phyloP scores from a whole-genome alignment of 35 echinoderm and acorn worm genomes.

The Anneissia japonica region DNA sequence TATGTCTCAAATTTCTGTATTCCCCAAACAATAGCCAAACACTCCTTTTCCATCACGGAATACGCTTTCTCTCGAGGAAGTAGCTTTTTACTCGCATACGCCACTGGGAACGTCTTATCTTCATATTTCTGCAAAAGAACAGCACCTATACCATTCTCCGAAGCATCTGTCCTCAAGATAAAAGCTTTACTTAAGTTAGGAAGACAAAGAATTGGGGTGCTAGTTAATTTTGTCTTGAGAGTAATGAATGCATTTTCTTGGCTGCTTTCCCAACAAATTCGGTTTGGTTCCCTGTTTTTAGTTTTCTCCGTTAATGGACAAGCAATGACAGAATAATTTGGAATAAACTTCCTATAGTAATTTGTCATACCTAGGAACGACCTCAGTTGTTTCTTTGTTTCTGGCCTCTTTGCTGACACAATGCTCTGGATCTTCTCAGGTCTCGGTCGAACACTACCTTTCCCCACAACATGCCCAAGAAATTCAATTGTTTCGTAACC shows the following conservation, averaged over 20 bases:
- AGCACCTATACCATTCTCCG: conserved; percentile 2
- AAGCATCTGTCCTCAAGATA: conserved; percentile 30
- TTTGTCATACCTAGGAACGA: background rate
- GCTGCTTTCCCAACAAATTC: background rate
- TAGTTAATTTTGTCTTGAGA: conserved; percentile 6
- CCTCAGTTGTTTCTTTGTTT: background rate
- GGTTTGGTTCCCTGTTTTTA: background rate
- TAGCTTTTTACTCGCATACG: conserved; percentile 24
- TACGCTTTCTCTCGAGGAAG: conserved; percentile 30
- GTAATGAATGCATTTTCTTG: background rate
- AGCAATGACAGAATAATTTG: background rate
- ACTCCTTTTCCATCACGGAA: conserved; percentile 39
- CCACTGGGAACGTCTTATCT: conserved; percentile 7
- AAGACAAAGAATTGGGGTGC: conserved; percentile 27
- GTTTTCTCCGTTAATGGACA: background rate
- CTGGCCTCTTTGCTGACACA: background rate
- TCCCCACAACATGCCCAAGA: background rate
- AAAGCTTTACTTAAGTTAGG: conserved; percentile 26
- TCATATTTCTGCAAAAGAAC: conserved; percentile 11
- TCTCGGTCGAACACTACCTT: background rate
- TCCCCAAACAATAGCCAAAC: conserved; percentile 47
- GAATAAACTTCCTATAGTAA: background rate
- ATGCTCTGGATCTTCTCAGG: background rate
- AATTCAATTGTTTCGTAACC: background rate
- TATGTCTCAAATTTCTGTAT: conserved; percentile 36